Evolutionary conservation across 2,113 vertebrate genomes (phyloP).

Genomic region (Onychostoma macrolepis): DNA sequence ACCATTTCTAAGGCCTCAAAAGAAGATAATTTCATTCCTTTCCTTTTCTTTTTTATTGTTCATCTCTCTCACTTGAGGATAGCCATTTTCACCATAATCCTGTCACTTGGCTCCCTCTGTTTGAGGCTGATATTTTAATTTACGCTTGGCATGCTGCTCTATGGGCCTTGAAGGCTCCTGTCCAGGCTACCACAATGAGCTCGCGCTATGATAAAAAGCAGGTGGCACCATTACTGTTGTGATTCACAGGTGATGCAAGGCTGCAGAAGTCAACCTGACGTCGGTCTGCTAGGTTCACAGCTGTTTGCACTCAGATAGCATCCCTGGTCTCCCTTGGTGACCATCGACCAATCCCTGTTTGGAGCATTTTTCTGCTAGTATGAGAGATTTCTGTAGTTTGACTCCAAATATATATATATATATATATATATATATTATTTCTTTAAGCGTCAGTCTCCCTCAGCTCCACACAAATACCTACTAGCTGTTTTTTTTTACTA

Average conservation of each 20-base stretch:
- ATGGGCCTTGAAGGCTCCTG: slow-evolving; percentile 51
- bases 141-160: slow-evolving; percentile 54
- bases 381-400: slow-evolving; percentile 13
- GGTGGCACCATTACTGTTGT: slow-evolving; percentile 23
- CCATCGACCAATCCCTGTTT: slow-evolving; percentile 15
- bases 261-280: slow-evolving; percentile 43
- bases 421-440: background rate
- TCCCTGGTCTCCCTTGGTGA: slow-evolving; percentile 31
- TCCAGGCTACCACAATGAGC: slow-evolving; percentile 49
- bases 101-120: slow-evolving; percentile 63
- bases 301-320: slow-evolving; percentile 51
- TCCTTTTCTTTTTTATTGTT: slow-evolving; percentile 6
- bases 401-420: background rate
- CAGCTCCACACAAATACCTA: background rate
- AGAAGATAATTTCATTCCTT: slow-evolving; percentile 43
- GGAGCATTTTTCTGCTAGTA: background rate
- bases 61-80: slow-evolving; percentile 33
- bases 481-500: background rate
- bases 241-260: slow-evolving; percentile 57
- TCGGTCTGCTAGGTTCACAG: slow-evolving; percentile 44
- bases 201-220: slow-evolving; percentile 44
- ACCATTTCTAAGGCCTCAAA: background rate
- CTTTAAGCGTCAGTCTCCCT: background rate
- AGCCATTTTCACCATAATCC: slow-evolving; percentile 66
- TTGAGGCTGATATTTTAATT: slow-evolving; percentile 71